These are phyloP conservation scores for Ciconia stormi DNA, from an alignment of 2,113 vertebrate genomes.

Conservation along the genomic window DNA sequence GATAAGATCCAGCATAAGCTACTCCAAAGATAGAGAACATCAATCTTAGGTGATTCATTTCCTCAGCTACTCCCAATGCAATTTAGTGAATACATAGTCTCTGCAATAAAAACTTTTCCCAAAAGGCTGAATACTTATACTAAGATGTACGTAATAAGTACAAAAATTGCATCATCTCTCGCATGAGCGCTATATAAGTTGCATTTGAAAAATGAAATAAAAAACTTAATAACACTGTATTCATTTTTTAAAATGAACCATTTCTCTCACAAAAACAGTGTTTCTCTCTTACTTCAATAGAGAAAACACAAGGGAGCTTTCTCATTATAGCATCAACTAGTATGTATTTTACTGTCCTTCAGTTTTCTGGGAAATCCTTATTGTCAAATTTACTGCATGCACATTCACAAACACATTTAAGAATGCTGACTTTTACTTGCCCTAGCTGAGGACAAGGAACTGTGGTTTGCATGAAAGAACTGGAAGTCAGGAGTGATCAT, in stretches of 20 bases:
- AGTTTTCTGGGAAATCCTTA: neutral
- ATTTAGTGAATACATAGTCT: conserved; percentile 7
- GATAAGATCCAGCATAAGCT: conserved; percentile 10
- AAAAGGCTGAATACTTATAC: conserved; percentile 1
- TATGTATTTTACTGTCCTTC: neutral
- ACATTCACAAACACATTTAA: neutral
- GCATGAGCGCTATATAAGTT: neutral
- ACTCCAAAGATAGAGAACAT: conserved; percentile 18
- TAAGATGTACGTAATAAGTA: neutral
- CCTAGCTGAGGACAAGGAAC: neutral
- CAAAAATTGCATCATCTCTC: neutral
- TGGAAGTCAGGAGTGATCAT: neutral
- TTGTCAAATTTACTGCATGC: neutral
- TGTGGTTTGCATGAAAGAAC: neutral
- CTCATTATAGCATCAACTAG: neutral
- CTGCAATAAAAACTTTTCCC: neutral
- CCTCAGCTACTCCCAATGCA: neutral
- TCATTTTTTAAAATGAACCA: rapidly evolving
- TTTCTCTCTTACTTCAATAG: neutral
- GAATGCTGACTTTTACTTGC: neutral
- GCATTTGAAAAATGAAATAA: neutral
- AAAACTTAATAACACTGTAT: neutral
- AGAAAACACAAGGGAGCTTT: neutral
- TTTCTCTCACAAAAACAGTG: neutral
- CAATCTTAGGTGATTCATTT: conserved; percentile 43